Conservation (phyloP, 1,140 invertebrate species). For the Bombus sibiricus region DNA sequence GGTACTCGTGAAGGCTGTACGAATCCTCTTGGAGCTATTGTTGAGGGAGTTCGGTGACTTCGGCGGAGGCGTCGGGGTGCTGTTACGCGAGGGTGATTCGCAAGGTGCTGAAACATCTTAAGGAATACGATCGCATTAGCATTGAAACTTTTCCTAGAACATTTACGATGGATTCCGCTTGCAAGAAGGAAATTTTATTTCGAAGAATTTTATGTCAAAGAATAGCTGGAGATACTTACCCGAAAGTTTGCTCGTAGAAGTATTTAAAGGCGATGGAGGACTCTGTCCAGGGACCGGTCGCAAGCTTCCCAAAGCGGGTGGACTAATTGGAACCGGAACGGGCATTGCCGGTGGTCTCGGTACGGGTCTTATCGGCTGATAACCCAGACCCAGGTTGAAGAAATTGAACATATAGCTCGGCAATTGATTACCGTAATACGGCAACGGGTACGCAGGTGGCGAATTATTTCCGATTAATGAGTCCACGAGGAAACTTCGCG, state of each 20-base stretch:
- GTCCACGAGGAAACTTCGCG: conserved; percentile 89
- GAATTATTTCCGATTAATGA: conserved; percentile 87
- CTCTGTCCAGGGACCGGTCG: conserved; percentile 67
- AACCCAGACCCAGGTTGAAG: conserved; percentile 78
- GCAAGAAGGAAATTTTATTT: background rate
- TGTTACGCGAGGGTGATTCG: conserved; percentile 82
- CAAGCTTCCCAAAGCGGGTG: conserved; percentile 62
- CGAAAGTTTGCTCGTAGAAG: conserved; percentile 69
- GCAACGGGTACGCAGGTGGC: conserved; percentile 76
- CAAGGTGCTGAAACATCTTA: conserved; percentile 80
- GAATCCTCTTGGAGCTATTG: conserved; percentile 89
- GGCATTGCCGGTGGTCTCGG: conserved; percentile 73
- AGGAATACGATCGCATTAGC: conserved; percentile 30
- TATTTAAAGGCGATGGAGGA: conserved; percentile 78
- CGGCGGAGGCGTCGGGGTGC: conserved; percentile 84
- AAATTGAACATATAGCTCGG: conserved; percentile 81
- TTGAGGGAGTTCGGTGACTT: conserved; percentile 80
- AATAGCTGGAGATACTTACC: conserved; percentile 58
- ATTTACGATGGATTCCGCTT: background rate
- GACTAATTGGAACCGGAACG: conserved; percentile 65
- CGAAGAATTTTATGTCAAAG: background rate
- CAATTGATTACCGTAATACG: conserved; percentile 77
- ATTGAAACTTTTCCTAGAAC: background rate
- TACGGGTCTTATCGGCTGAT: conserved; percentile 77
- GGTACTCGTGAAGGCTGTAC: conserved; percentile 96